phyloP scores from a whole-genome alignment of 2,888 invertebrate genomes.

The Torymus texanus region DNA sequence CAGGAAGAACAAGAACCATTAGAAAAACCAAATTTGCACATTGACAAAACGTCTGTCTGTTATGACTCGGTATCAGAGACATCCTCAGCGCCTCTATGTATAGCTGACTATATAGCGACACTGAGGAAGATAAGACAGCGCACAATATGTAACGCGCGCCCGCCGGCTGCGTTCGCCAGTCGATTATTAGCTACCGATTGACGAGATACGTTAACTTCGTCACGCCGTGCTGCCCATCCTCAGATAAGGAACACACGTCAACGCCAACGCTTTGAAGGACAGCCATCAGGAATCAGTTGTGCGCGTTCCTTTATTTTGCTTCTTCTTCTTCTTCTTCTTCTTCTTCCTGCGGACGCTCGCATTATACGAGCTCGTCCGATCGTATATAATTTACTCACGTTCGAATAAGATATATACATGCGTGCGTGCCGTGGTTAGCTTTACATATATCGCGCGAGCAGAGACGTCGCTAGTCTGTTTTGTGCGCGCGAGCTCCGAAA shows the following conservation, averaged over 20 bases:
- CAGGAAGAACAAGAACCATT: not conserved
- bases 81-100: not conserved
- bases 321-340: too few relatives aligned
- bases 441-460: not conserved
- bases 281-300: too few relatives aligned
- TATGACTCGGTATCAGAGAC: slow-evolving; percentile 4
- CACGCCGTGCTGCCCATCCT: not conserved
- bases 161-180: slow-evolving; percentile 7
- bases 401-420: slow-evolving; percentile 1
- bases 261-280: too few relatives aligned
- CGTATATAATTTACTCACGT: too few relatives aligned
- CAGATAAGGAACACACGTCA: too few relatives aligned
- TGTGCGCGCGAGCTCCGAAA: slow-evolving; percentile 33
- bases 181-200: slow-evolving; percentile 44
- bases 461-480: slow-evolving; percentile 24
- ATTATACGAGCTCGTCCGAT: too few relatives aligned
- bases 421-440: too few relatives aligned
- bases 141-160: slow-evolving; percentile 31
- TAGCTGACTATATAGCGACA: not conserved
- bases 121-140: slow-evolving; percentile 32
- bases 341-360: too few relatives aligned
- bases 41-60: not conserved
- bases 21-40: not conserved
- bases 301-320: too few relatives aligned
- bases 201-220: slow-evolving; percentile 20